These are phyloP conservation scores for Gavia stellata DNA, from an alignment of 2,113 vertebrate genomes.

Conservation along the genomic window DNA sequence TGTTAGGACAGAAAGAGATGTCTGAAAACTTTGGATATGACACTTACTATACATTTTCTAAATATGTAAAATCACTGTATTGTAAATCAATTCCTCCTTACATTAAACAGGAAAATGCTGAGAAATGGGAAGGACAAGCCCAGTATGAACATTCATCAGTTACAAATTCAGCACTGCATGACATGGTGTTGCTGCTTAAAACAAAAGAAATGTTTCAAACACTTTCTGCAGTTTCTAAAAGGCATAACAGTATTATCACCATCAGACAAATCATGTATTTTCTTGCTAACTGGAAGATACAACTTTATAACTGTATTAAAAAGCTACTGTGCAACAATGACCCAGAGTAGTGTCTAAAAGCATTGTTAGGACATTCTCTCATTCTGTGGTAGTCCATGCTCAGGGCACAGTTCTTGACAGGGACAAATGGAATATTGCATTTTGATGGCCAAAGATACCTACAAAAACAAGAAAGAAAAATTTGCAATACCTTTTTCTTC, in stretches of 20 bases:
- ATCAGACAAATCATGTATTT: not conserved
- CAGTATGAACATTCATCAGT: not conserved
- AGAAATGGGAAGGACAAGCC: not conserved
- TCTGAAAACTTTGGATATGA: not conserved
- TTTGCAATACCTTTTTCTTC: not conserved
- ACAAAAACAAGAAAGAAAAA: not conserved
- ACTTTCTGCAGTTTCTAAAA: not conserved
- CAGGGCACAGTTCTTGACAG: not conserved
- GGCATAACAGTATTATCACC: not conserved
- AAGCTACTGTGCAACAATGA: not conserved
- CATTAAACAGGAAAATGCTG: not conserved
- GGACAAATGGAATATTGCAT: not conserved
- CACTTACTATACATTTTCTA: not conserved
- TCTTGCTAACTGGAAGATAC: slow-evolving; percentile 14
- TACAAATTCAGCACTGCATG: not conserved
- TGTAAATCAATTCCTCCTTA: not conserved
- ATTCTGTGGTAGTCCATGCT: not conserved
- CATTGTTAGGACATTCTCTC: not conserved
- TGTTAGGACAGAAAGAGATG: not conserved
- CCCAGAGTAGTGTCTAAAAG: not conserved
- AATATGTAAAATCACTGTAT: not conserved
- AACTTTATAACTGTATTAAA: slow-evolving; percentile 32
- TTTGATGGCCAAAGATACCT: not conserved
- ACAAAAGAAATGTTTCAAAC: not conserved
- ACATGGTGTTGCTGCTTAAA: not conserved